Percentiles rank a stretch among this genome's conserved stretches.
These are phyloP conservation scores for Sycobia sp. DNA, from an alignment of 1,140 invertebrate genomes.

Conservation along the genomic window DNA sequence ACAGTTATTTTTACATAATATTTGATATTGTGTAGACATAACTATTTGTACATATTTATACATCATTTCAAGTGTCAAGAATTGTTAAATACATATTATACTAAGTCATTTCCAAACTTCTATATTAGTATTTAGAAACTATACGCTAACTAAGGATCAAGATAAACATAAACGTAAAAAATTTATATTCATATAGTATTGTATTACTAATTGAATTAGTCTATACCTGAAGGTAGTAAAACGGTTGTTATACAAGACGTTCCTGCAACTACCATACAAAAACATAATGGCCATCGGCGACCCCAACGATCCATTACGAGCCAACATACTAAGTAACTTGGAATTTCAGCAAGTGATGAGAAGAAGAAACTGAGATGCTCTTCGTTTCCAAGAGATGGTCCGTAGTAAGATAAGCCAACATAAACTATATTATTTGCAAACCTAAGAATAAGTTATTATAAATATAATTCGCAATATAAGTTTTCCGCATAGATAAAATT, in stretches of 20 bases:
- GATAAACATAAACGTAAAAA: too few relatives aligned
- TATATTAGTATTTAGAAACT: too few relatives aligned
- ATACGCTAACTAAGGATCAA: too few relatives aligned
- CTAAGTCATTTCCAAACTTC: too few relatives aligned
- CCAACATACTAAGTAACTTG: slow-evolving; percentile 84
- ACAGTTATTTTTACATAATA: too few relatives aligned
- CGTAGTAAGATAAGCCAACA: slow-evolving; percentile 85
- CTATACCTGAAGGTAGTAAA: slow-evolving; percentile 70
- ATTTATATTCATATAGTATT: too few relatives aligned
- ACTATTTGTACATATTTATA: too few relatives aligned
- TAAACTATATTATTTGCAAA: slow-evolving; percentile 81
- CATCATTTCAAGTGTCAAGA: too few relatives aligned
- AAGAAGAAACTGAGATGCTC: slow-evolving; percentile 86
- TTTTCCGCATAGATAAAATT: too few relatives aligned
- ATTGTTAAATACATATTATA: too few relatives aligned
- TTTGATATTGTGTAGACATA: too few relatives aligned
- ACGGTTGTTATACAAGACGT: slow-evolving; percentile 82
- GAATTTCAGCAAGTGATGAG: slow-evolving; percentile 81
- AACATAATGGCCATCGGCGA: slow-evolving; percentile 79
- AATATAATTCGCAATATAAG: background rate
- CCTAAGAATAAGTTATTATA: slow-evolving; percentile 47
- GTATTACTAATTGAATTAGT: too few relatives aligned
- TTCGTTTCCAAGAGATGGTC: slow-evolving; percentile 80
- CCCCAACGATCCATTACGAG: slow-evolving; percentile 84
- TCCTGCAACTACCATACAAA: slow-evolving; percentile 83